Base-by-base conservation (phyloP, 2,113 vertebrate genomes). In the Neolamprologus ventralis region DNA sequence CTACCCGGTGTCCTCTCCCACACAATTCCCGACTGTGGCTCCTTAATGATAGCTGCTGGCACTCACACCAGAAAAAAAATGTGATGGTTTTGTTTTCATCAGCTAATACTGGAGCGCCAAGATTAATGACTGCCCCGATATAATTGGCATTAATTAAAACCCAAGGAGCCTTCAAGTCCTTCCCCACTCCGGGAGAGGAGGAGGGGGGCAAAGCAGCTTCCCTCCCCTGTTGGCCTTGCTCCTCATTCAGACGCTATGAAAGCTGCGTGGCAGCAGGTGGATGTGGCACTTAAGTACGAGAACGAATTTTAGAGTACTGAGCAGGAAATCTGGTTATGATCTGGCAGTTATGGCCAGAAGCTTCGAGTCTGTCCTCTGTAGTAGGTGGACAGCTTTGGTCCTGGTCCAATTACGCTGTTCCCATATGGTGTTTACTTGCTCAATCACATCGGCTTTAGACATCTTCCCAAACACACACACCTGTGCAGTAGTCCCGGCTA, bases 101-200 rank as follows among this genome's bases (percentile, higher is more conserved):
- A 83, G 91, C 93, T 95, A 90, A 94, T 92, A 94, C 90, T 37
- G 86, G 88, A 88, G 85, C 92, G 95, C 95, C 93, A 93, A 89
- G 94, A 95, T 95, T 94, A 96, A 95, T 94, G 95, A 95, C 92
- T 90, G 86, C 92, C 93, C 87, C 63, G 9, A 78, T 87, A 87
- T 95, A 95, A 96, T 95, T 96, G 92, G 90, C 90, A 89, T 91
- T 94, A 95, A 95, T 95, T 95, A 95, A 94, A 95, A 89, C 92
- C 89, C 89, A 84, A 94, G 93, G 92, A 91, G 91, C 89, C 92
- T 95, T 86, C 83, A 13, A 87, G 87, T 90, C 86, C 73, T 85
- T 87, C 88, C 68, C 68, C 80, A 87, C 90, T 91, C 81, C 23
- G 4, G 80, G 75, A 81, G 82, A 80, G n/a, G 83, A 87, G 81